Evolutionary conservation across 2,113 vertebrate genomes (phyloP).

Genomic region (Paracanthobrama guichenoti): DNA sequence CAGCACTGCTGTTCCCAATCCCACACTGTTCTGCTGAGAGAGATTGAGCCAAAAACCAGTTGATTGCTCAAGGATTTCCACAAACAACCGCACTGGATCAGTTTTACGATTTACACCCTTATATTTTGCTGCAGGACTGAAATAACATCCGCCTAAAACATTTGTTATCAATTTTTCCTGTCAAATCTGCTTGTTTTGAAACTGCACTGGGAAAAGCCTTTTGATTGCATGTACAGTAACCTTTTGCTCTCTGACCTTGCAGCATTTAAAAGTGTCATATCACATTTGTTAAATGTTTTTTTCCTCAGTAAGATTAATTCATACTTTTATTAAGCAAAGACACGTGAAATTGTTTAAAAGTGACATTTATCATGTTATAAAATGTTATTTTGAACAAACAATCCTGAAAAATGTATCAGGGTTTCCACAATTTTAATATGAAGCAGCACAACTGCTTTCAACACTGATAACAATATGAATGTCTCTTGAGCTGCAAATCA

Average conservation of each 20-base stretch:
- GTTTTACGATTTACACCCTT: neutral
- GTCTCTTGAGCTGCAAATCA: neutral
- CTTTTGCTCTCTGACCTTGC: neutral
- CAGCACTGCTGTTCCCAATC: neutral
- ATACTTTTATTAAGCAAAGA: neutral
- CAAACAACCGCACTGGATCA: conserved; percentile 4
- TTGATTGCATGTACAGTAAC: neutral
- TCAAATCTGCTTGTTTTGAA: neutral
- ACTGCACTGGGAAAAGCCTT: neutral
- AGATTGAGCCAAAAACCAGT: neutral
- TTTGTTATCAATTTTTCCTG: neutral
- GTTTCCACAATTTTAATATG: neutral
- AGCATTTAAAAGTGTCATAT: neutral
- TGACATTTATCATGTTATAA: neutral
- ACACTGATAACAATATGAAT: neutral
- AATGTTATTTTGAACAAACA: neutral
- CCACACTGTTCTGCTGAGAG: neutral
- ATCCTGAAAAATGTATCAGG: too few species aligned
- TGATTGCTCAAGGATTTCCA: conserved; percentile 22
- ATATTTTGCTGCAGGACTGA: neutral
- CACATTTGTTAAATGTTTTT: neutral
- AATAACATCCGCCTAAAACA: conserved; percentile 5
- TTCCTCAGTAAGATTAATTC: too few species aligned
- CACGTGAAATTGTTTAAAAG: neutral
- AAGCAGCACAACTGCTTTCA: neutral